Evolutionary conservation across 1,140 invertebrate genomes (phyloP).

Genomic region (Sitobion miscanthi): DNA sequence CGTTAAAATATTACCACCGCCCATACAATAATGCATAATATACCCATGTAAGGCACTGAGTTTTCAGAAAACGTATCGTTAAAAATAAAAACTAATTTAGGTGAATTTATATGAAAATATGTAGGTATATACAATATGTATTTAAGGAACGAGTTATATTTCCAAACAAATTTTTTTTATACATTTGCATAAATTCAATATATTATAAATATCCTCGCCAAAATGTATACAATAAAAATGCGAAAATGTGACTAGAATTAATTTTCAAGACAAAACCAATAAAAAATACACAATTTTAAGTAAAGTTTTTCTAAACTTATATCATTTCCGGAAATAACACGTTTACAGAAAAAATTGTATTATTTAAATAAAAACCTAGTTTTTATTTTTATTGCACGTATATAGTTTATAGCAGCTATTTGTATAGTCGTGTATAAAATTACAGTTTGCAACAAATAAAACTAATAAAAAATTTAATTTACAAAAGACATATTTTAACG

Average conservation of each 20-base stretch:
- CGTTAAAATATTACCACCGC: not conserved
- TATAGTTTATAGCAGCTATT: not conserved
- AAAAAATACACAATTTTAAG: not conserved
- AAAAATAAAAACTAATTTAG: conserved; percentile 9
- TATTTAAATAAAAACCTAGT: not conserved
- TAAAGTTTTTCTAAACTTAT: not conserved
- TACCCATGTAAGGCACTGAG: not conserved
- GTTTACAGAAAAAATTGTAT: not conserved
- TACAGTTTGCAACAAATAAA: not conserved
- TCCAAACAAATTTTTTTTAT: not conserved
- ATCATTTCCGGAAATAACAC: not conserved
- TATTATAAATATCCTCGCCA: not conserved
- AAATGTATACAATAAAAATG: not conserved
- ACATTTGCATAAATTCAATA: not conserved
- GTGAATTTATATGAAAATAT: not conserved
- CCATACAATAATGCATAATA: not conserved
- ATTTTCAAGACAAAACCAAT: not conserved
- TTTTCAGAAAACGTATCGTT: not conserved
- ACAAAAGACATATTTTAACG: not conserved
- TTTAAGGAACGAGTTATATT: not conserved
- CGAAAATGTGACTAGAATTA: not conserved
- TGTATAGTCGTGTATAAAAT: not conserved
- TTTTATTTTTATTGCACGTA: not conserved
- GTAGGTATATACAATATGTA: too few relatives aligned
- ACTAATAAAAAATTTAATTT: not conserved